Base-by-base conservation (phyloP, 2,797 vertebrate species). In the Falco berigora region DNA sequence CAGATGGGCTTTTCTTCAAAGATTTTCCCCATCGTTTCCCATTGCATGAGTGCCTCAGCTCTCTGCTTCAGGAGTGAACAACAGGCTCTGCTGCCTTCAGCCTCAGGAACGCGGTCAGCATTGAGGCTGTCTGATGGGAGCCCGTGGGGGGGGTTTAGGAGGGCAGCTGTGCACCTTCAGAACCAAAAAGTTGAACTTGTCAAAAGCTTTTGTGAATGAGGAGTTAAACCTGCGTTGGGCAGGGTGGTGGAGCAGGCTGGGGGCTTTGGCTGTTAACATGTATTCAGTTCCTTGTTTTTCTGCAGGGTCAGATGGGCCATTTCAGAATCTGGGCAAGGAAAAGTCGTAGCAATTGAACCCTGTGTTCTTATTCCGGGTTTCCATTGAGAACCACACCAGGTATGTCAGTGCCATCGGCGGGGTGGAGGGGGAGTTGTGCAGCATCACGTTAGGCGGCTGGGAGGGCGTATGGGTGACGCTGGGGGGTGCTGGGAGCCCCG, bases 41-140 rank as follows among this genome's bases (percentile, higher is more conserved):
- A 3, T 21, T 9, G 27, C 1, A 0, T 4, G 34, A 55, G 58
- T 2, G 2, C 42, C 71, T 55, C 38, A 25, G 52, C 38, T 52
- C 24, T 32, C 36, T 2, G 3, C 40, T 23, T 62, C 1, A 6
- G 49, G 5, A 81, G 12, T 4, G 3, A 25, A 24, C 3, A 71
- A 30, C 67, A 80, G 90, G 52, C n/a, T 84, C 53, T 44, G 78
- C 96, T 97, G 94, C 87, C 94, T 96, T 95, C 21, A 50, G 22
- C 30, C 14, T 44, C 52, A 61, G 86, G 69, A 91, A 46, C 3
- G 2, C 5, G 2, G 46, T 14, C 38, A 27, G 55, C 19, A 5
- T 3, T 3, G 4, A 61, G 36, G 44, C 11, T 11, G 23, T 3
- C 7, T 5, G 0, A 10, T 1, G 6, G 66, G 34, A 50, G 36